Evolutionary conservation across 2,888 invertebrate species (phyloP), one percentile per base, ranked within the genome.

Genomic region (Antitype chi): DNA sequence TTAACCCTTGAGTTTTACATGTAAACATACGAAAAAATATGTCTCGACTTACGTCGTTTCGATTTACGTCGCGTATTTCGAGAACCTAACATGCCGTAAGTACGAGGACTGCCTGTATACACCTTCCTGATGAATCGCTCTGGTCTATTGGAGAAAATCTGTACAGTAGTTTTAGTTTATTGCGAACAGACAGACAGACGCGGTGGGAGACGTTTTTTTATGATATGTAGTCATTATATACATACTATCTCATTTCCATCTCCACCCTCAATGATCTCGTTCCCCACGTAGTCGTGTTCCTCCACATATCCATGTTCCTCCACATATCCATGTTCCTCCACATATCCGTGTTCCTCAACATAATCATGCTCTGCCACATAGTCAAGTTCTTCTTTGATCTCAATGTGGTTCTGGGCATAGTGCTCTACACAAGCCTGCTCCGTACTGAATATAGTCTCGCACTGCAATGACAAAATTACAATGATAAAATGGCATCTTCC

Each of bases 361-460:
- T 76, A 76, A 0, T 53, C 43, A 0, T 72, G 81, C 1, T 81
- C 81, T 23, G 62, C 82, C 0, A 53, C 66, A 0, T 25, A 76
- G 2, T 82, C 49, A 17, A 80, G 80, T 6, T 83, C 82, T 0
- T 77, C 57, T 23, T 90, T 86, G 7, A 87, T 69, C 3, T 86
- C 84, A 0, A 92, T 78, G 53, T 92, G 92, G 0, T 47, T 64
- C 0, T 63, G 66, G 13, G 90, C 90, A 52, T 90, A 92, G 52
- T 92, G 92, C 0, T 66, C 32, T 0, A 92, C 83, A 62, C 92
- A 92, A 0, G 74, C 86, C 3, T 90, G 81, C 66, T 92, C 91
- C 0, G 90, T 78, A 7, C n/a, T 59, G 70, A 81, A 92, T 17
- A 88, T 47, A 0, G 75, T 47, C 0, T 88, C 87, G 47, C 92